A percentile compares a stretch with the other conserved stretches of the same genome.
Conservation (phyloP, 2,888 invertebrate species). For the Zhuqinia jingwanae region DNA sequence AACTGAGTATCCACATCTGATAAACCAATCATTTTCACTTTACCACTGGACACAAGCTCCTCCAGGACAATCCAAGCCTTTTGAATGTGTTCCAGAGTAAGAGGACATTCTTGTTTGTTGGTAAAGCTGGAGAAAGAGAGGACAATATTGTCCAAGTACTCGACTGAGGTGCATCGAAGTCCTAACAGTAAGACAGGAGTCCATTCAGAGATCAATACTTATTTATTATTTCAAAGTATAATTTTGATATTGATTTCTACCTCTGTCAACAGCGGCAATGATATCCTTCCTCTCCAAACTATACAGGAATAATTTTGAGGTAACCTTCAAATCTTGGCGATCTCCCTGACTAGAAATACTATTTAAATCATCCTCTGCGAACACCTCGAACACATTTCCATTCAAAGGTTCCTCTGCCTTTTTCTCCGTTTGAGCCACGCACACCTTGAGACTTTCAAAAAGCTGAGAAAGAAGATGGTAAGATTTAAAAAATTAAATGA, state of each 20-base stretch:
- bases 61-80: constrained; percentile 90
- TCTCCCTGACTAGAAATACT: constrained; percentile 88
- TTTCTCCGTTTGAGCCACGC: constrained; percentile 68
- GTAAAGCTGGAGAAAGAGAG: constrained; percentile 85
- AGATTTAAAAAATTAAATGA: constrained; percentile 4
- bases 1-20: constrained; percentile 93
- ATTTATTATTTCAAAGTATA: constrained; percentile 29
- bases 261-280: constrained; percentile 88
- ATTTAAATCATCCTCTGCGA: constrained; percentile 82
- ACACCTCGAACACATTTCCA: constrained; percentile 68
- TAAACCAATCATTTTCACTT: constrained; percentile 89
- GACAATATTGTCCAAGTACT: constrained; percentile 90
- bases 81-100: constrained; percentile 85
- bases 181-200: constrained; percentile 47
- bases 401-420: constrained; percentile 40
- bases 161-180: constrained; percentile 67
- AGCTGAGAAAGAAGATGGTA: constrained; percentile 64
- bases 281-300: constrained; percentile 86
- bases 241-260: constrained; percentile 81
- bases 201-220: neutral
- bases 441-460: constrained; percentile 76
- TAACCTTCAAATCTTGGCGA: constrained; percentile 89
- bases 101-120: constrained; percentile 55
- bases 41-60: constrained; percentile 85
- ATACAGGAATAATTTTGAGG: constrained; percentile 92